Evolutionary conservation across 2,797 vertebrate species (phyloP).

Genomic region (Muraenolepis orangiensis): DNA sequence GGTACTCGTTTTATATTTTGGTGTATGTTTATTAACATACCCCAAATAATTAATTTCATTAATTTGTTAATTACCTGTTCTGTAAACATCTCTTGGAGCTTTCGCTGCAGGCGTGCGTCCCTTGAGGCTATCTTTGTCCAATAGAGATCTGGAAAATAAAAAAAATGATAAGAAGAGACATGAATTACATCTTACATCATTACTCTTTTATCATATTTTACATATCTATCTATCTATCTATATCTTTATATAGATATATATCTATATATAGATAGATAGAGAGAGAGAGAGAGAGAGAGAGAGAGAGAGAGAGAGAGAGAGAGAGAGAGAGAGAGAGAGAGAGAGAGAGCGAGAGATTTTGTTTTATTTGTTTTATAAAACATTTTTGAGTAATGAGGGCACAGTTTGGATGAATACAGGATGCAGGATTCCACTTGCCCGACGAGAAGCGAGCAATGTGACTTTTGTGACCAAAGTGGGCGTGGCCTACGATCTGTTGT

Average conservation of each 20-base stretch:
- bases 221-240: not conserved
- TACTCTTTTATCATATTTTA: too few species aligned
- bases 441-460: slow-evolving; percentile 17
- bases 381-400: not conserved
- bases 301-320: too few species aligned
- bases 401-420: not conserved
- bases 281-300: too few species aligned
- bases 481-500: slow-evolving; percentile 61
- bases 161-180: slow-evolving; percentile 22
- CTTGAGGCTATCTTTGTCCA: slow-evolving; percentile 63
- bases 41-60: too few species aligned
- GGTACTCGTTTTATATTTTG: not conserved
- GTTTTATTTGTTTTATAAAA: too few species aligned
- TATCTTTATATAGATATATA: not conserved
- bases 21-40: not conserved
- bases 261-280: too few species aligned
- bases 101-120: slow-evolving; percentile 34
- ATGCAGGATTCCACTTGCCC: slow-evolving; percentile 12
- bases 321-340: too few species aligned
- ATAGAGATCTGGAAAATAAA: slow-evolving; percentile 65
- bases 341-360: too few species aligned
- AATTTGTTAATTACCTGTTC: slow-evolving; percentile 61
- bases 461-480: slow-evolving; percentile 51
- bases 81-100: slow-evolving; percentile 41
- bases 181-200: not conserved